Conservation (phyloP, 2,113 vertebrate genomes). For the Trichomycterus rosablanca region DNA sequence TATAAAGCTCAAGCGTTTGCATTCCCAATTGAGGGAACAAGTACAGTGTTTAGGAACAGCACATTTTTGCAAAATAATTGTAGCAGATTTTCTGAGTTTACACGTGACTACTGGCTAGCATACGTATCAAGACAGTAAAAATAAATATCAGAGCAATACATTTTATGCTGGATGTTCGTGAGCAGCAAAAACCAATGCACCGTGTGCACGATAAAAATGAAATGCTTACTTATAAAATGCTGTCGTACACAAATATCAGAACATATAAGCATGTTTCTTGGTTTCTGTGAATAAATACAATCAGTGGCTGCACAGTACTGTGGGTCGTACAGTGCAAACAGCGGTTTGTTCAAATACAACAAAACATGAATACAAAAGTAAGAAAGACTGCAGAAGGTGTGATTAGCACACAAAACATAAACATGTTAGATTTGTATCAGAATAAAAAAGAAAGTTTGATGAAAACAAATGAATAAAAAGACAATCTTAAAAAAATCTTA, state of each 20-base stretch:
- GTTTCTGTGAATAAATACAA: conserved; percentile 34
- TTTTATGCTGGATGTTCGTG: conserved; percentile 18
- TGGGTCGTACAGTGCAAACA: conserved; percentile 18
- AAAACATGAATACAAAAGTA: conserved; percentile 3
- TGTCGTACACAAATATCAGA: conserved; percentile 17
- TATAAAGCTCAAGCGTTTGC: neutral
- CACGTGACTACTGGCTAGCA: too few species aligned
- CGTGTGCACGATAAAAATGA: conserved; percentile 24
- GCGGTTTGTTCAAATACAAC: conserved; percentile 4
- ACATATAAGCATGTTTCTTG: conserved; percentile 4
- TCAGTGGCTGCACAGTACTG: conserved; percentile 23
- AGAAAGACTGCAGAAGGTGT: neutral
- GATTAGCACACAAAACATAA: neutral
- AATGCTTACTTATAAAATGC: conserved; percentile 3
- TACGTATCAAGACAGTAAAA: conserved; percentile 25
- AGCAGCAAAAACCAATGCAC: conserved; percentile 37
- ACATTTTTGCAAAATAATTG: conserved; percentile 31
- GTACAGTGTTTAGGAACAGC: conserved; percentile 36
- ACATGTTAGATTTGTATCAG: neutral
- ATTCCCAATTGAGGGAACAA: neutral
- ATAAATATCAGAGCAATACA: conserved; percentile 24
- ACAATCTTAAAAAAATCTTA: too few species aligned
- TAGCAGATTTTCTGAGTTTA: too few species aligned
- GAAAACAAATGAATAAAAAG: too few species aligned
- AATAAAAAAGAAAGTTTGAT: too few species aligned